phyloP scores from a whole-genome alignment of 2,888 invertebrate genomes.

The Gnatocerus cornutus region DNA sequence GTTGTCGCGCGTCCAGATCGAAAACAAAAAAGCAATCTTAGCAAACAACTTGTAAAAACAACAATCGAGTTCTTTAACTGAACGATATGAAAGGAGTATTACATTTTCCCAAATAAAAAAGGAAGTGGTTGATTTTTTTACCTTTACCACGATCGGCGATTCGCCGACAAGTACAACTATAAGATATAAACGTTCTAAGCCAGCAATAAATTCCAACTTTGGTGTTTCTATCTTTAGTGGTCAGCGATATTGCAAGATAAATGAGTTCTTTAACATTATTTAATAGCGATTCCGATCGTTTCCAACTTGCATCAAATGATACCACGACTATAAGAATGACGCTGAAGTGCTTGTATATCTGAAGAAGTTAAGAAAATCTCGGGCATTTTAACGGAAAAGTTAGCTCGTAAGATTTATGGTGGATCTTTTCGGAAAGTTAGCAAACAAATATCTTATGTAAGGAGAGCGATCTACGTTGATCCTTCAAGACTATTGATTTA shows the following conservation, averaged over 20 bases:
- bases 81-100: no score
- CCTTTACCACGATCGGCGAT: no score
- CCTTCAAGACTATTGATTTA: background rate
- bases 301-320: background rate
- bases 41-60: no score
- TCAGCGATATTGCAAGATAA: conserved; percentile 22
- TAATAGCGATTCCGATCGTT: background rate
- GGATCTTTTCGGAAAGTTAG: background rate
- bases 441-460: background rate
- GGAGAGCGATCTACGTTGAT: background rate
- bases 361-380: no score
- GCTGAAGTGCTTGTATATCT: no score
- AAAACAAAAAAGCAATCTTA: no score
- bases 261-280: conserved; percentile 20
- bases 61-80: no score
- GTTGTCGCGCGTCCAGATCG: no score
- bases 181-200: conserved; percentile 22
- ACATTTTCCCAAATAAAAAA: no score
- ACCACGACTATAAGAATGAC: background rate
- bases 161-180: conserved; percentile 25
- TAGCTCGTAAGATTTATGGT: background rate
- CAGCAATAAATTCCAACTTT: conserved; percentile 34
- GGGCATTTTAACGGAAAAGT: background rate
- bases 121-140: no score
- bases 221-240: conserved; percentile 26